Conservation (phyloP, 2,888 invertebrate species). For the Drosophila anceps region DNA sequence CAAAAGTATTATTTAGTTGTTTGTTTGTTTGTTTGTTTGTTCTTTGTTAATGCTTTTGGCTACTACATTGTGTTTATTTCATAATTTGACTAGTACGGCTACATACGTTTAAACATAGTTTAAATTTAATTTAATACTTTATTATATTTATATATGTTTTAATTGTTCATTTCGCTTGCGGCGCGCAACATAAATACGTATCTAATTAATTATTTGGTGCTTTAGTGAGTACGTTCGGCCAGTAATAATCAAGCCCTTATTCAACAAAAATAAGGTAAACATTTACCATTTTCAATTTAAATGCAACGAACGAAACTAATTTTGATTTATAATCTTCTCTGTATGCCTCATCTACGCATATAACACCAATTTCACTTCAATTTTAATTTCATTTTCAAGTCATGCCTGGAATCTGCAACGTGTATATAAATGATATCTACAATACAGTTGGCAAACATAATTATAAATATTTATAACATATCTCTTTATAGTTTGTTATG, state of each 20-base stretch:
- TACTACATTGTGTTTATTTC: slow-evolving; percentile 56
- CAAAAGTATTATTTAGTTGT: slow-evolving; percentile 15
- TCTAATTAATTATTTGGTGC: slow-evolving; percentile 59
- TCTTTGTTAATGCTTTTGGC: slow-evolving; percentile 27
- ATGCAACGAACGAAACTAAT: slow-evolving; percentile 31
- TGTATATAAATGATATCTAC: slow-evolving; percentile 38
- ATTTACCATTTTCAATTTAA: slow-evolving; percentile 22
- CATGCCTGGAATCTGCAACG: slow-evolving; percentile 34
- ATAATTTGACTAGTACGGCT: slow-evolving; percentile 76
- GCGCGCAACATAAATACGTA: slow-evolving; percentile 50
- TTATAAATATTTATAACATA: slow-evolving; percentile 21
- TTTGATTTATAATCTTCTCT: slow-evolving; percentile 36
- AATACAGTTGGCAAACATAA: slow-evolving; percentile 54
- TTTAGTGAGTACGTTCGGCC: slow-evolving; percentile 51
- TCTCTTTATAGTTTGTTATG: slow-evolving; percentile 44
- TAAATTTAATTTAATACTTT: slow-evolving; percentile 64
- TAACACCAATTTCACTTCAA: slow-evolving; percentile 17
- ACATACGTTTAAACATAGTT: slow-evolving; percentile 60
- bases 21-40: not conserved
- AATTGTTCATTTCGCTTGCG: slow-evolving; percentile 59
- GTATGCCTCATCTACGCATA: slow-evolving; percentile 6
- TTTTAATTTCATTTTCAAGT: slow-evolving; percentile 19
- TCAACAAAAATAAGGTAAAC: slow-evolving; percentile 25
- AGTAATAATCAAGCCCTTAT: slow-evolving; percentile 38
- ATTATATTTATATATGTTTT: slow-evolving; percentile 14